phyloP scores from a whole-genome alignment of 2,888 invertebrate genomes.

The Andrena camellia region DNA sequence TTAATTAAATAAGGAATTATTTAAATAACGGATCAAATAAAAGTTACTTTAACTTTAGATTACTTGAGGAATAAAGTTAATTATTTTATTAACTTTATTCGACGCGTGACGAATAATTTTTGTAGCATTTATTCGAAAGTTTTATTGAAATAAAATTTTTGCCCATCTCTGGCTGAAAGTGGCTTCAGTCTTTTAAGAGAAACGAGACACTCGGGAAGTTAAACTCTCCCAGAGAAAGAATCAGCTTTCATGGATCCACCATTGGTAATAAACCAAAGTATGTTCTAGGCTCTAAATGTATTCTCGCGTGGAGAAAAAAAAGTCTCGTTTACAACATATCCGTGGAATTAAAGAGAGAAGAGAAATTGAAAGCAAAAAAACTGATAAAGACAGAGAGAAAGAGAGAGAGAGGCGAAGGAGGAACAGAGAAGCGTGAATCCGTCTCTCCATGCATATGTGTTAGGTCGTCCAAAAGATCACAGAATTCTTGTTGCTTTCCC shows the following conservation, averaged over 20 bases:
- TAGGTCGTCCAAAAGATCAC: constrained; percentile 56
- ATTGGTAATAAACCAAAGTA: constrained; percentile 37
- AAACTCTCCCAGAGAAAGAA: background rate
- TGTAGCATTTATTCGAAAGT: background rate
- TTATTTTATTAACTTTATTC: no score
- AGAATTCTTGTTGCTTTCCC: constrained; percentile 51
- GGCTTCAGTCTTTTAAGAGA: background rate
- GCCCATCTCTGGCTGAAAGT: background rate
- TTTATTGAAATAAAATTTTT: background rate
- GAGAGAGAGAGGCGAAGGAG: background rate
- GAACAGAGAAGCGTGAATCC: constrained; percentile 49
- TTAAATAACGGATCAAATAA: no score
- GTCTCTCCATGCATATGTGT: constrained; percentile 48
- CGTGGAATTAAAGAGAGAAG: constrained; percentile 15
- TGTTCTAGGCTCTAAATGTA: constrained; percentile 70
- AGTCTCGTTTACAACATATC: constrained; percentile 52
- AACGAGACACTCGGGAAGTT: background rate
- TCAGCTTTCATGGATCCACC: constrained; percentile 27
- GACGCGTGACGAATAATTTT: background rate
- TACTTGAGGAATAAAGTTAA: no score
- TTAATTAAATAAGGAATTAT: no score
- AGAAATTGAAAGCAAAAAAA: constrained; percentile 1
- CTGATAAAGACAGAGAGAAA: background rate
- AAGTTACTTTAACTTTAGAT: no score
- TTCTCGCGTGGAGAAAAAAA: constrained; percentile 34